These are phyloP conservation scores for Cyclophora albipunctata DNA, from an alignment of 2,888 invertebrate genomes.

Conservation along the genomic window DNA sequence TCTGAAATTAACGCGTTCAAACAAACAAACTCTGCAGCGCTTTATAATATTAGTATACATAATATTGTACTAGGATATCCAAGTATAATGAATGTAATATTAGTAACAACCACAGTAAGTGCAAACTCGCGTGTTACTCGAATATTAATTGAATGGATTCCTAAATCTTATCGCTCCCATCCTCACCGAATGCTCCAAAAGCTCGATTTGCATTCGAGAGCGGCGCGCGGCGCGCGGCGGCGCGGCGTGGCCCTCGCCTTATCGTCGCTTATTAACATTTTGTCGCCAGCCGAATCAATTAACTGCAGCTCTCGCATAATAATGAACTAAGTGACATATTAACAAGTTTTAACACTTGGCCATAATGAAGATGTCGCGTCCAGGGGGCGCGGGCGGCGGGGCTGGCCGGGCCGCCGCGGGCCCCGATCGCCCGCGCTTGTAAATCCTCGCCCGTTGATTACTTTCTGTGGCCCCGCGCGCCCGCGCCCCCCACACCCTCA, in stretches of 20 bases:
- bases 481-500: constrained; percentile 30
- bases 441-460: constrained; percentile 62
- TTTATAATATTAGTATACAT: too few species aligned
- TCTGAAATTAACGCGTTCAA: too few species aligned
- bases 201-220: constrained; percentile 53
- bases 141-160: constrained; percentile 49
- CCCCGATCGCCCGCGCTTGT: constrained; percentile 10
- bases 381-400: constrained; percentile 24
- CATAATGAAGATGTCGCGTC: constrained; percentile 69
- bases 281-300: constrained; percentile 68
- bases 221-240: constrained; percentile 2
- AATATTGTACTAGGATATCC: too few species aligned
- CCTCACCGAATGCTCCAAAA: constrained; percentile 46
- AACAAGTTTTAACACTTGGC: constrained; percentile 71
- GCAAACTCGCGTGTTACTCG: constrained; percentile 52
- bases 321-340: constrained; percentile 67
- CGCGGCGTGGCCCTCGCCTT: constrained; percentile 20
- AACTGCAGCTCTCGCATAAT: constrained; percentile 60
- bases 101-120: constrained; percentile 16
- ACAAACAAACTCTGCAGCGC: too few species aligned
- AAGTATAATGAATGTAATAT: too few species aligned
- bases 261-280: constrained; percentile 70
- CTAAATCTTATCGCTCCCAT: constrained; percentile 40
- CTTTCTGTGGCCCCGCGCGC: constrained; percentile 35
- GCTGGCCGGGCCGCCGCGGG: neutral